phyloP scores from a whole-genome alignment of 2,113 vertebrate genomes.

The Phocoena phocoena region DNA sequence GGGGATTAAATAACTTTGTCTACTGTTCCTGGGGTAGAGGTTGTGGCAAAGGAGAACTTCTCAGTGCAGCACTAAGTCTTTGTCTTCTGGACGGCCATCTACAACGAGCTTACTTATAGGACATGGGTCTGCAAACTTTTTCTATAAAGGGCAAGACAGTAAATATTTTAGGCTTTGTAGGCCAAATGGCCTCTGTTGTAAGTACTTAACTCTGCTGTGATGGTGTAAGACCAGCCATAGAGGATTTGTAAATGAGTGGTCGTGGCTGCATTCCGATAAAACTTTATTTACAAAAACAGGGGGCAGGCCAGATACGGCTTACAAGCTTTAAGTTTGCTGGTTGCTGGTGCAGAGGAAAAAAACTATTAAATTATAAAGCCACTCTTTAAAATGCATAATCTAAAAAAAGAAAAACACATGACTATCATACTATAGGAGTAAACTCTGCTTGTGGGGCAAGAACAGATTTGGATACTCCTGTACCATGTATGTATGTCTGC shows the following conservation, averaged over 20 bases:
- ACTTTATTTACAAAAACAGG: conserved; percentile 37
- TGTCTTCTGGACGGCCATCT: neutral
- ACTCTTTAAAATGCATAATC: neutral
- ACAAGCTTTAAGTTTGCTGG: neutral
- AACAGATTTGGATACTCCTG: neutral
- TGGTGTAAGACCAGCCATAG: neutral
- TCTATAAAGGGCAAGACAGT: neutral
- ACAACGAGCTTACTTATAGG: neutral
- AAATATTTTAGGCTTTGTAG: neutral
- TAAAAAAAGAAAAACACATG: neutral
- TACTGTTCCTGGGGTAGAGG: neutral
- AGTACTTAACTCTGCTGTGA: neutral
- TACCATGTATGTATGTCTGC: neutral
- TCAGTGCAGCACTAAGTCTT: neutral
- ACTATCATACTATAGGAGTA: neutral
- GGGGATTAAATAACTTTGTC: neutral
- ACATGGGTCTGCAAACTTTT: neutral
- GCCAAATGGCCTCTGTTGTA: neutral
- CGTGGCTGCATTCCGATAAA: neutral
- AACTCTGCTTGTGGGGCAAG: neutral
- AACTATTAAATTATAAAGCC: neutral
- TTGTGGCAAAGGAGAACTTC: neutral
- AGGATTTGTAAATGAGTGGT: neutral
- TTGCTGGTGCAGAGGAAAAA: neutral
- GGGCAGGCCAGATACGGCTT: neutral